These are phyloP conservation scores for Nasonia longicornis DNA, from an alignment of 1,140 invertebrate species.

Conservation along the genomic window DNA sequence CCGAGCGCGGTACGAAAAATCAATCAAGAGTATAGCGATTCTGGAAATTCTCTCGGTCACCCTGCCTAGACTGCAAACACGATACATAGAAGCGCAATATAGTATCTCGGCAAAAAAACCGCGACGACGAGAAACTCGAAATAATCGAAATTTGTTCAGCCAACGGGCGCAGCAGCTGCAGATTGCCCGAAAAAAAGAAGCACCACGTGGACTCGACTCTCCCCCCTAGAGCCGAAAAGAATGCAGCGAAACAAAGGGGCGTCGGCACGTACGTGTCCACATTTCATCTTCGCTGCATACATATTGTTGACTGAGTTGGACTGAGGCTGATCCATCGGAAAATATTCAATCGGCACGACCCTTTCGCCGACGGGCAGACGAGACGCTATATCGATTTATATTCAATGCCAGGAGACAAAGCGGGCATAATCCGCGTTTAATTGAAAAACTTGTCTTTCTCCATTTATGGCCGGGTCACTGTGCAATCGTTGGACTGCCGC, in stretches of 20 bases:
- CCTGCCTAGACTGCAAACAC: background rate
- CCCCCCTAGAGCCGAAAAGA: background rate
- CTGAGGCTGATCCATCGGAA: slow-evolving; percentile 41
- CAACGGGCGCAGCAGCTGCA: background rate
- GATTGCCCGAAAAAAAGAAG: background rate
- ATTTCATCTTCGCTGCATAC: slow-evolving; percentile 38
- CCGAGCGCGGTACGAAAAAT: background rate
- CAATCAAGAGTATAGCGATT: background rate
- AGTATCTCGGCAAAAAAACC: background rate
- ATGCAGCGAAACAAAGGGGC: slow-evolving; percentile 35
- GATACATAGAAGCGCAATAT: background rate
- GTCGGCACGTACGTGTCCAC: slow-evolving; percentile 19
- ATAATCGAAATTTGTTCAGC: slow-evolving; percentile 32
- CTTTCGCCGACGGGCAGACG: background rate
- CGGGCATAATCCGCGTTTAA: slow-evolving; percentile 65
- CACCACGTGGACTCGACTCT: background rate
- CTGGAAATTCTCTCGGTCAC: background rate
- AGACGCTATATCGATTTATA: slow-evolving; percentile 58
- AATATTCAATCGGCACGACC: slow-evolving; percentile 43
- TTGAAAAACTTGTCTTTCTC: slow-evolving; percentile 60
- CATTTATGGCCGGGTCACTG: background rate
- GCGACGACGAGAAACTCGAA: background rate
- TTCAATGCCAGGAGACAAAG: slow-evolving; percentile 63
- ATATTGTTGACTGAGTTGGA: slow-evolving; percentile 39
- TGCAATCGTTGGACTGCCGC: background rate